Evolutionary conservation across 1,140 invertebrate genomes (phyloP).

Genomic region (Cardiocondyla obscurior): DNA sequence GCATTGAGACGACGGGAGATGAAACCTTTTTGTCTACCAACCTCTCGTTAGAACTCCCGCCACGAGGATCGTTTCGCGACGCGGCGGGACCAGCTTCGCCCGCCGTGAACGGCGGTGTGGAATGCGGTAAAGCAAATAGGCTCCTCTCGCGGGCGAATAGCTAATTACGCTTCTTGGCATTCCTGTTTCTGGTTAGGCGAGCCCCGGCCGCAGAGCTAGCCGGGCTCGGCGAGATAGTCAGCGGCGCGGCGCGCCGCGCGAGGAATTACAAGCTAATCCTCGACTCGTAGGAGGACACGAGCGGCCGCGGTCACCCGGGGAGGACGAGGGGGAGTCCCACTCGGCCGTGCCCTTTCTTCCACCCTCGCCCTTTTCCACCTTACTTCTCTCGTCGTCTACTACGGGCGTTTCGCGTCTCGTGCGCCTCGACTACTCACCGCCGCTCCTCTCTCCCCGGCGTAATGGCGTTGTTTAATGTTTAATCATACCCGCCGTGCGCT

Average conservation of each 20-base stretch:
- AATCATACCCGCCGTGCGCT: slow-evolving; percentile 81
- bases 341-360: slow-evolving; percentile 10
- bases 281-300: slow-evolving; percentile 82
- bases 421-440: slow-evolving; percentile 32
- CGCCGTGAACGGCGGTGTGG: slow-evolving; percentile 77
- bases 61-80: slow-evolving; percentile 36
- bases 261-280: slow-evolving; percentile 83
- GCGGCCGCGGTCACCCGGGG: slow-evolving; percentile 79
- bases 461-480: slow-evolving; percentile 84
- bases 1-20: background rate
- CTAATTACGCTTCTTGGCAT: slow-evolving; percentile 83
- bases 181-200: slow-evolving; percentile 82
- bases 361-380: background rate
- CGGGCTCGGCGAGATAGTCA: slow-evolving; percentile 1
- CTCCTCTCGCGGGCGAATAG: slow-evolving; percentile 79
- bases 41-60: slow-evolving; percentile 42
- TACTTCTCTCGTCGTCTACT: slow-evolving; percentile 34
- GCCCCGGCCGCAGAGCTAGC: slow-evolving; percentile 48
- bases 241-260: slow-evolving; percentile 36
- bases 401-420: slow-evolving; percentile 24
- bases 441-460: slow-evolving; percentile 64
- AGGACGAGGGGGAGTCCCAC: slow-evolving; percentile 24
- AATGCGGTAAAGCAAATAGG: slow-evolving; percentile 83
- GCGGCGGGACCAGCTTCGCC: slow-evolving; percentile 50
- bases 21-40: slow-evolving; percentile 22